Percentiles rank a stretch among this genome's conserved stretches.
phyloP scores from a whole-genome alignment of 2,888 invertebrate species.

The Sipha maydis region DNA sequence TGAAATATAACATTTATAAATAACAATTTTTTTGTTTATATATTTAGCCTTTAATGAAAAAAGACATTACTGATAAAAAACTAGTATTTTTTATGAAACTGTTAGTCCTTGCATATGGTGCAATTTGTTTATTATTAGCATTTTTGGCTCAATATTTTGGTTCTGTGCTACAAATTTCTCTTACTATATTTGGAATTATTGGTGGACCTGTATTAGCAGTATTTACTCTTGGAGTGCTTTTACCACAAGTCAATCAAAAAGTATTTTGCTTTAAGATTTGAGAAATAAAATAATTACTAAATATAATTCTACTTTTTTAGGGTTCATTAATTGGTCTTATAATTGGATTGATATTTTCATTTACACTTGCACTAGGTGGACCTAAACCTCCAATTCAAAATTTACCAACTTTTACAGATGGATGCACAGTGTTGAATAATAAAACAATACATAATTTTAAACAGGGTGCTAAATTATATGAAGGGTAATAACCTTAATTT shows the following conservation, averaged over 20 bases:
- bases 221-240: slow-evolving; percentile 87
- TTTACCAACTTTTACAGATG: slow-evolving; percentile 72
- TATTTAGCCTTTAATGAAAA: slow-evolving; percentile 67
- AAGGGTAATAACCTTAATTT: slow-evolving; percentile 31
- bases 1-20: neutral
- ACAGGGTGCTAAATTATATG: neutral
- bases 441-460: neutral
- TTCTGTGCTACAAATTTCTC: slow-evolving; percentile 85
- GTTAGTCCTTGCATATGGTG: slow-evolving; percentile 75
- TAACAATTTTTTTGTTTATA: slow-evolving; percentile 1
- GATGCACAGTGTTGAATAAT: neutral
- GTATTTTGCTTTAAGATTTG: slow-evolving; percentile 67
- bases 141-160: slow-evolving; percentile 85
- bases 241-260: slow-evolving; percentile 73
- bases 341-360: slow-evolving; percentile 74
- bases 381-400: slow-evolving; percentile 74
- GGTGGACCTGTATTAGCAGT: slow-evolving; percentile 88
- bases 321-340: slow-evolving; percentile 78
- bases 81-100: slow-evolving; percentile 65
- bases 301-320: slow-evolving; percentile 67
- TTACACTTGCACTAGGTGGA: slow-evolving; percentile 88
- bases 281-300: neutral
- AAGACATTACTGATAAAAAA: slow-evolving; percentile 67
- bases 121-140: slow-evolving; percentile 81
- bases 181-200: slow-evolving; percentile 87